Evolutionary conservation across 2,888 invertebrate species (phyloP), one percentile per base, ranked within the genome.

Genomic region (Agrypnus murinus): DNA sequence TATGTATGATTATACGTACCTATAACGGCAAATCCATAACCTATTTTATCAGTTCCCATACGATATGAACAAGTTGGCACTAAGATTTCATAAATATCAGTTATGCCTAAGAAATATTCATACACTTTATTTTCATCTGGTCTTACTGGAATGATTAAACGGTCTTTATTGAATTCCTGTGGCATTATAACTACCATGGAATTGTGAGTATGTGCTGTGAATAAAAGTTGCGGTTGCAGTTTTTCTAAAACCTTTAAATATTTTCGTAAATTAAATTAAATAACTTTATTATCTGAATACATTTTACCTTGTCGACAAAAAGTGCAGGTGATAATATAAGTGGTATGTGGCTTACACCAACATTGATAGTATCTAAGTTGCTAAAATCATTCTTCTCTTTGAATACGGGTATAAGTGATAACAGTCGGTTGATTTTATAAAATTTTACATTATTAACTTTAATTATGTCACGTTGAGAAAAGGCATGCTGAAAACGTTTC

Each of bases 11-110:
- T 19, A 36, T 45, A 12, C 31, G 86, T 87, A 94, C 96, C 93
- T 77, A 96, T 85, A 64, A 95, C 86, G 7, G 93, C 94, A 74
- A 92, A 92, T 36, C 96, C 97, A 84, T 93, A 96, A 1, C 97
- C 98, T 85, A 97, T 95, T 75, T 92, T 87, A 2, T 85, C 83
- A 15, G 93, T 95, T 0, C 98, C 98, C 98, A 99, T 99, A 79
- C 99, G 90, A 84, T 99, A 99, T 0, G 97, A 97, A 82, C 96
- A 96, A 0, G 98, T 97, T 1, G 98, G 98, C 75, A 97, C 93
- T 84, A 93, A 91, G 57, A 98, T 90, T 87, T 98, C 98, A 78
- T 87, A 87, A 79, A 87, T 84, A 75, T 87, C 86, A 40, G 84
- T 85, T 72, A 84, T 80, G 43, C 86, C 86, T 68, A 88, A 81